These are phyloP conservation scores for Phataginus tricuspis DNA, from an alignment of 2,797 vertebrate genomes.

Conservation along the genomic window DNA sequence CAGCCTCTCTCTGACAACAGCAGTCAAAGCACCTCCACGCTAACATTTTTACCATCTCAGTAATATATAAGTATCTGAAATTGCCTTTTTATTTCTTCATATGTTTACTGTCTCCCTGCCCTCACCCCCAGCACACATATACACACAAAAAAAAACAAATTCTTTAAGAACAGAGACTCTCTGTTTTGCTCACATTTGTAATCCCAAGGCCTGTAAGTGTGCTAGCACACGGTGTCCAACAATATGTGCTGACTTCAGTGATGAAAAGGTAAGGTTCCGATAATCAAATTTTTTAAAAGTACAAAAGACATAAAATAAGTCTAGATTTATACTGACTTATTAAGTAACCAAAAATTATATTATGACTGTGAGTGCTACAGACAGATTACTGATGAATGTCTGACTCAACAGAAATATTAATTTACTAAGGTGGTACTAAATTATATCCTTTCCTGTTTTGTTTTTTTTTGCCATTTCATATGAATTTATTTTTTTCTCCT, in stretches of 20 bases:
- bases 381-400: background rate
- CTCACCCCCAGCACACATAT: background rate
- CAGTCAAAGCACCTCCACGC: background rate
- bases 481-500: slow-evolving; percentile 6
- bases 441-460: slow-evolving; percentile 2
- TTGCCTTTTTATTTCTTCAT: background rate
- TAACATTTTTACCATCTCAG: background rate
- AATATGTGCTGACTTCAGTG: background rate
- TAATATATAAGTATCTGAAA: background rate
- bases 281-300: background rate
- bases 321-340: background rate
- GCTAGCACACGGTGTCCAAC: background rate
- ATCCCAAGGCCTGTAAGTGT: background rate
- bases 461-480: background rate
- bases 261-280: background rate
- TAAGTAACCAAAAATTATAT: slow-evolving; percentile 29
- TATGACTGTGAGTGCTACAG: background rate
- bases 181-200: background rate
- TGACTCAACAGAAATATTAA: slow-evolving; percentile 52
- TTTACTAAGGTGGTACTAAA: slow-evolving; percentile 39
- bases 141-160: background rate
- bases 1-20: background rate
- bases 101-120: background rate
- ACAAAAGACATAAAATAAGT: slow-evolving; percentile 21
- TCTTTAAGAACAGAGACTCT: background rate